Evolutionary conservation across 2,888 invertebrate species (phyloP).

Genomic region (Biston stratarius): DNA sequence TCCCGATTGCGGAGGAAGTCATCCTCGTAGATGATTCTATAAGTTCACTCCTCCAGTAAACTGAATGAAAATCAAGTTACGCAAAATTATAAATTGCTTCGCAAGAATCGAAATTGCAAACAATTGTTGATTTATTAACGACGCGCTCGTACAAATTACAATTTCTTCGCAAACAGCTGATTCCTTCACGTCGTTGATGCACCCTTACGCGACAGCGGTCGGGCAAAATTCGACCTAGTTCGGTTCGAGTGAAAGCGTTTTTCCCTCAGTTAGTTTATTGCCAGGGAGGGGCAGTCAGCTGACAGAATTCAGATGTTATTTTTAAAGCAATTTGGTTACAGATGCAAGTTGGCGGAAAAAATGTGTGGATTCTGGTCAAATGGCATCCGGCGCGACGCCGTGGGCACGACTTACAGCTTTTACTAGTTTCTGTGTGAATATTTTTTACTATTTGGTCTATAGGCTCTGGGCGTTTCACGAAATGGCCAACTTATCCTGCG

Average conservation of each 20-base stretch:
- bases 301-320: slow-evolving; percentile 43
- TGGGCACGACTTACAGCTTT: slow-evolving; percentile 1
- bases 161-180: slow-evolving; percentile 45
- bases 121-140: slow-evolving; percentile 43
- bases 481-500: too few relatives aligned
- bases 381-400: slow-evolving; percentile 24
- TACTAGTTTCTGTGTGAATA: not conserved
- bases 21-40: too few relatives aligned
- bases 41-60: not conserved
- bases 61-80: slow-evolving; percentile 20
- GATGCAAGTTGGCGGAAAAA: slow-evolving; percentile 42
- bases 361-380: slow-evolving; percentile 35
- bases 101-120: slow-evolving; percentile 38
- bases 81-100: slow-evolving; percentile 16
- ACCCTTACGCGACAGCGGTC: slow-evolving; percentile 12
- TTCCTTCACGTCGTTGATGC: slow-evolving; percentile 28
- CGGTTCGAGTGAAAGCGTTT: not conserved
- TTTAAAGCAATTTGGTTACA: slow-evolving; percentile 39
- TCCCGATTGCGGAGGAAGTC: too few relatives aligned
- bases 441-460: not conserved
- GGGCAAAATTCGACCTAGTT: not conserved
- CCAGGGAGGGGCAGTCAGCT: slow-evolving; percentile 43
- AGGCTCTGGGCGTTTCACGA: not conserved
- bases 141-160: slow-evolving; percentile 33
- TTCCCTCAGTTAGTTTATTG: slow-evolving; percentile 7